A percentile compares a stretch with the other conserved stretches of the same genome.
Conservation (phyloP, 2,888 invertebrate genomes). For the Eurytoma californica region DNA sequence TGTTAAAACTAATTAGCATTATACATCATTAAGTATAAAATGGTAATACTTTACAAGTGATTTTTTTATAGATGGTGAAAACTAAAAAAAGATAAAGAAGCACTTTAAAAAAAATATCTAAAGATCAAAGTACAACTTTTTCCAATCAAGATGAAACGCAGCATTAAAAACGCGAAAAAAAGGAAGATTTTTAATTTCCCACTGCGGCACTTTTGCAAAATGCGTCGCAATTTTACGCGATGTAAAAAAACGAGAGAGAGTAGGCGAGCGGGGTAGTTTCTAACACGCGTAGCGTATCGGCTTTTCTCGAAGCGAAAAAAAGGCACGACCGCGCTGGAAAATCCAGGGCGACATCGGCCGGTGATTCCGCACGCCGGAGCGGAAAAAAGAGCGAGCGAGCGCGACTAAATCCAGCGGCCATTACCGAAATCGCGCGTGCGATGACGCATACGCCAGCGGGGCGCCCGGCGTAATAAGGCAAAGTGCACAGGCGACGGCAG, state of each 20-base stretch:
- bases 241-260: not conserved
- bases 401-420: constrained; percentile 37
- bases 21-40: too few species aligned
- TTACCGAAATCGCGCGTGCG: constrained; percentile 41
- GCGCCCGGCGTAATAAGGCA: constrained; percentile 51
- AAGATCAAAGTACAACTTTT: too few species aligned
- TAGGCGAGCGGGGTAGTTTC: not conserved
- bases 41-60: too few species aligned
- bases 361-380: constrained; percentile 5
- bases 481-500: constrained; percentile 52
- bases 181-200: too few species aligned
- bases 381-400: not conserved
- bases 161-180: too few species aligned
- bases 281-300: not conserved
- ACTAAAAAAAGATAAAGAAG: too few species aligned
- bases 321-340: constrained; percentile 1
- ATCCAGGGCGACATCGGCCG: constrained; percentile 22
- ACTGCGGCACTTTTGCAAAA: too few species aligned
- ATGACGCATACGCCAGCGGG: constrained; percentile 13
- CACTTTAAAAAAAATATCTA: too few species aligned
- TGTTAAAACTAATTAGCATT: too few species aligned
- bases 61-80: too few species aligned
- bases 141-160: too few species aligned
- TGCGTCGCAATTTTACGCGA: too few species aligned
- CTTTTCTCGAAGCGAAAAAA: constrained; percentile 5